Evolutionary conservation across 2,797 vertebrate species (phyloP), one percentile per base, ranked within the genome.

Genomic region (Babyrousa celebensis): DNA sequence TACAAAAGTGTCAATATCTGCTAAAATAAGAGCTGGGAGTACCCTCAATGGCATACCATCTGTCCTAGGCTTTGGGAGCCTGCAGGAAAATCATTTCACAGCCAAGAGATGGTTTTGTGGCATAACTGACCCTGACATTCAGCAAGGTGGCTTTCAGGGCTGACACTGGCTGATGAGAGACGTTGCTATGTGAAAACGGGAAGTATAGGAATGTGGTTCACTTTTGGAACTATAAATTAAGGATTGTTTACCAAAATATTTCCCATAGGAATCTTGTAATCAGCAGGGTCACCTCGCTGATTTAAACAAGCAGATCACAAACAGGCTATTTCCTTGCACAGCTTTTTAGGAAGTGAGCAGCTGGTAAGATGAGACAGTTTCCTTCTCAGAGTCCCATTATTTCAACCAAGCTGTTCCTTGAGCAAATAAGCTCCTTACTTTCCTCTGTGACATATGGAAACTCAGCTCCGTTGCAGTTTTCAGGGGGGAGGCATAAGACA

Each of bases 1-100:
- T 77, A 84, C 11, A 36, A 67, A 95, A 93, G 21, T 89, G 62
- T 91, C 93, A 96, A 91, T 96, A 96, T 96, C 96, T 97, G 75
- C 95, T 77, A 68, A 96, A 97, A 94, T 90, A 94, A 94, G 67
- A 95, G 52, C 40, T 29, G 82, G 89, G 48, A 88, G 72, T 54
- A 75, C 32, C 74, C 83, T 63, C 71, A 32, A 1, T 32, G 54
- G 58, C 89, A 79, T 48, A 52, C 95, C 96, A 93, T 96, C 95
- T 96, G 94, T 94, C 89, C 75, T 58, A 68, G 84, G 58, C 79
- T 82, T 79, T 71, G 93, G 68, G n/a, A 85, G 60, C 36, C 85
- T 68, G 85, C 23, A 15, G 14, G 86, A 63, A 83, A 75, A 68
- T 40, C 48, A 82, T 80, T 93, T 79, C 86, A 62, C n/a, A 77